A percentile compares a stretch with the other conserved stretches of the same genome.
Evolutionary conservation across 2,797 vertebrate genomes (phyloP).

Genomic region (Apogon talboti): DNA sequence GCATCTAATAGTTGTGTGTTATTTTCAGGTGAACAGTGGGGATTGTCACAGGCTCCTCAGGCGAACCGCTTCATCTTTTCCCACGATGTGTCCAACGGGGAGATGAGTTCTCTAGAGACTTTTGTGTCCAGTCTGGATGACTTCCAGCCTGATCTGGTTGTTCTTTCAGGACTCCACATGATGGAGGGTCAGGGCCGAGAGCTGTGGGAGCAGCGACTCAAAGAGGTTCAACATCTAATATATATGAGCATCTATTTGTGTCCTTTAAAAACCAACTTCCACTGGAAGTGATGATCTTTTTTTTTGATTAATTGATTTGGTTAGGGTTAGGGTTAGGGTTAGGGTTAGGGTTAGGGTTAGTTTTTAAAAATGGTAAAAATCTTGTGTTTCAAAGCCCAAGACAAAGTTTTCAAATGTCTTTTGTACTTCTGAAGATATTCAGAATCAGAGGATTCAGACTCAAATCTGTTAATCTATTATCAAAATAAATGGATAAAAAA

Average conservation of each 20-base stretch:
- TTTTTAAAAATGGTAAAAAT: too few relatives aligned
- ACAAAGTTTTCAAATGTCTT: too few relatives aligned
- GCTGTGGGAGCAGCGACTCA: slow-evolving; percentile 87
- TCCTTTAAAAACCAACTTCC: neutral
- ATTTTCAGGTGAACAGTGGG: slow-evolving; percentile 92
- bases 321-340: too few relatives aligned
- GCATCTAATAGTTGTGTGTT: slow-evolving; percentile 2
- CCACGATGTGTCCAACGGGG: slow-evolving; percentile 94
- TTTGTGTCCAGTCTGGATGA: slow-evolving; percentile 96
- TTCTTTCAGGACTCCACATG: slow-evolving; percentile 98
- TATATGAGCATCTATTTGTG: neutral
- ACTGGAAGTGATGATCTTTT: too few relatives aligned
- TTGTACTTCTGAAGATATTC: too few relatives aligned
- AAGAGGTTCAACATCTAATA: slow-evolving; percentile 82
- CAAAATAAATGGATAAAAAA: too few relatives aligned
- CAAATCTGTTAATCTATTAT: too few relatives aligned
- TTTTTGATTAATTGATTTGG: too few relatives aligned
- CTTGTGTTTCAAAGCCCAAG: too few relatives aligned
- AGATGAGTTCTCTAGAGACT: slow-evolving; percentile 92
- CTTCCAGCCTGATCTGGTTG: slow-evolving; percentile 93
- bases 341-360: too few relatives aligned
- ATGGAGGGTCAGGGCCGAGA: slow-evolving; percentile 95
- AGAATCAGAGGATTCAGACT: too few relatives aligned
- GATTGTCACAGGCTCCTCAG: slow-evolving; percentile 87
- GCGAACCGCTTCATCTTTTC: slow-evolving; percentile 99